These are phyloP conservation scores for Scaptomyza caliginosa DNA, from an alignment of 2,888 invertebrate species.

Conservation along the genomic window DNA sequence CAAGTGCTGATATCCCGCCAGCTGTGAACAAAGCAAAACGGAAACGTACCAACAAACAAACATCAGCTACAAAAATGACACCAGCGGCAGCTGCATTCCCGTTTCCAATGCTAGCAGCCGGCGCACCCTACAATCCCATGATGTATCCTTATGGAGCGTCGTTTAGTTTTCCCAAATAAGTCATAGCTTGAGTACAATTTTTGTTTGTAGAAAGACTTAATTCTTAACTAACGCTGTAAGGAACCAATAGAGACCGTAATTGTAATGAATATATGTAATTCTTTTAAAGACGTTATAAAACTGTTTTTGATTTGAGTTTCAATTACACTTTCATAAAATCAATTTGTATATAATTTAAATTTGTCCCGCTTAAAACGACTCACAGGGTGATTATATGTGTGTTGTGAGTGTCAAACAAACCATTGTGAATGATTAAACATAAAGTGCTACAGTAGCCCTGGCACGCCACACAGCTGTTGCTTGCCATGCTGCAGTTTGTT, in stretches of 20 bases:
- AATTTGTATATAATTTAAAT: too few relatives aligned
- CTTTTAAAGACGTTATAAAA: neutral
- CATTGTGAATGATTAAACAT: neutral
- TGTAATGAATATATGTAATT: neutral
- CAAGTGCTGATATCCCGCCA: conserved; percentile 48
- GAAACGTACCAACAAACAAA: conserved; percentile 56
- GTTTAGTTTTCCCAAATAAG: conserved; percentile 60
- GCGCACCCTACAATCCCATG: conserved; percentile 58
- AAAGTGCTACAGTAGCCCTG: conserved; percentile 22
- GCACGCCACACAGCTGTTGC: conserved; percentile 62
- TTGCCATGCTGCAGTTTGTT: conserved; percentile 51
- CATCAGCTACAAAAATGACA: conserved; percentile 11
- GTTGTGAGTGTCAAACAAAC: conserved; percentile 1
- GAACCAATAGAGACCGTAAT: neutral
- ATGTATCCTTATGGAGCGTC: conserved; percentile 67
- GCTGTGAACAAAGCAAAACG: conserved; percentile 48
- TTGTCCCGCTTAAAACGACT: neutral
- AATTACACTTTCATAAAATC: too few relatives aligned
- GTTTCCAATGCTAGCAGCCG: conserved; percentile 58
- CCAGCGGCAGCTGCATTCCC: conserved; percentile 56
- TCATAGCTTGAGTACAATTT: conserved; percentile 16
- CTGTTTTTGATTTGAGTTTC: neutral
- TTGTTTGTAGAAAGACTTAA: conserved; percentile 15
- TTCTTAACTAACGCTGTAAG: neutral
- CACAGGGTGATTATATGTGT: neutral